phyloP scores from a whole-genome alignment of 2,113 vertebrate genomes.

The Notothenia rossii region DNA sequence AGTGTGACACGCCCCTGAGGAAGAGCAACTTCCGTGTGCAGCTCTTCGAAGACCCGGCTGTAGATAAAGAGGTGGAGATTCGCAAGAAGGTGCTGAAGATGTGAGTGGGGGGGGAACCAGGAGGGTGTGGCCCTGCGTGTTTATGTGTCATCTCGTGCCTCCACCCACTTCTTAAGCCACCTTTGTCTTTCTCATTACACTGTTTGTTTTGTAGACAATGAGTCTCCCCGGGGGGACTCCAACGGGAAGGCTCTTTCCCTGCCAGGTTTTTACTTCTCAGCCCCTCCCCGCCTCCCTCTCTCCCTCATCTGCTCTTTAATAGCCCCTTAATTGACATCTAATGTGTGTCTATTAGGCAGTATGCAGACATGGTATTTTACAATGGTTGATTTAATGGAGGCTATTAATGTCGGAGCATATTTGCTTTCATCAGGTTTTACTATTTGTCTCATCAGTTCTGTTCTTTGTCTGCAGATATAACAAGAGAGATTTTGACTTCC shows the following conservation, averaged over 20 bases:
- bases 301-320: constrained; percentile 76
- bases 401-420: constrained; percentile 66
- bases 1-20: constrained; percentile 94
- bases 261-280: constrained; percentile 77
- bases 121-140: constrained; percentile 62
- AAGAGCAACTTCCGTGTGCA: constrained; percentile 97
- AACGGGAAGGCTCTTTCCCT: constrained; percentile 77
- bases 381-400: constrained; percentile 74
- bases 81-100: constrained; percentile 98
- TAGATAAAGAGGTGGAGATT: constrained; percentile 99
- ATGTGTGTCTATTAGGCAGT: constrained; percentile 74
- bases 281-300: constrained; percentile 66
- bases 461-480: constrained; percentile 90
- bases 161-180: constrained; percentile 80
- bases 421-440: constrained; percentile 60
- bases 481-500: constrained; percentile 96
- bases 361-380: constrained; percentile 72
- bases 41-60: constrained; percentile 95
- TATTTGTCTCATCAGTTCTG: constrained; percentile 52
- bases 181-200: constrained; percentile 83
- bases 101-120: constrained; percentile 81
- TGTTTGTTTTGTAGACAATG: constrained; percentile 87
- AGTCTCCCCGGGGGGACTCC: constrained; percentile 70
- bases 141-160: constrained; percentile 73
- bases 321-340: constrained; percentile 79